Percentiles rank a stretch among this genome's conserved stretches.
Conservation (phyloP, 2,888 invertebrate species). For the Brachycybe producta region DNA sequence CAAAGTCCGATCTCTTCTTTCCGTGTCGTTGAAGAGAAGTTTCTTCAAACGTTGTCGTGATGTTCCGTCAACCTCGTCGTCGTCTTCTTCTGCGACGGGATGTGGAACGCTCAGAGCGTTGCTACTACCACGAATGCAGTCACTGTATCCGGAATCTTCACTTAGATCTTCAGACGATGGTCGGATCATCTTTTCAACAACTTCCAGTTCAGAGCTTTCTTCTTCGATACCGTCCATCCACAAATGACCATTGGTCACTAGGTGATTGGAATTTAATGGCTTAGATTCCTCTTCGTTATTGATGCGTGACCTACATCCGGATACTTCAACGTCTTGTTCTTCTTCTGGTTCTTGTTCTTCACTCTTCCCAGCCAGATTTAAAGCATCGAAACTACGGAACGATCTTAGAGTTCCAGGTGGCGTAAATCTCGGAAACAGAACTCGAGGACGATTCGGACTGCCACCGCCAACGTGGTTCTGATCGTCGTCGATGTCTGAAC, state of each 20-base stretch:
- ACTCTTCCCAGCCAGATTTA: constrained; percentile 23
- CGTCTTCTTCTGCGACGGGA: not conserved
- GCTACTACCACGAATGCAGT: too few species aligned
- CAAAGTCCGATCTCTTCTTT: not conserved
- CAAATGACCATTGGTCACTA: not conserved
- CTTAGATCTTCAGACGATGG: constrained; percentile 63
- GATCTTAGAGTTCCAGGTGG: constrained; percentile 30
- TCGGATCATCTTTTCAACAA: constrained; percentile 25
- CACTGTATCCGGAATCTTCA: constrained; percentile 66
- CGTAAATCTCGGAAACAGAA: constrained; percentile 2
- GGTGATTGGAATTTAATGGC: not conserved
- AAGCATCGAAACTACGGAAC: constrained; percentile 41
- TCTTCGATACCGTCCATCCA: constrained; percentile 10
- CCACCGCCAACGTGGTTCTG: not conserved
- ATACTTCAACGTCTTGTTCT: not conserved
- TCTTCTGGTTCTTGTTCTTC: not conserved
- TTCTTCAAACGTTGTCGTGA: not conserved
- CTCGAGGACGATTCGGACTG: not conserved
- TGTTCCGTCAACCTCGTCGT: not conserved
- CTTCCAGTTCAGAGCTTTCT: constrained; percentile 3
- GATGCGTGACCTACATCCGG: too few species aligned
- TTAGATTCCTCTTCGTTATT: not conserved
- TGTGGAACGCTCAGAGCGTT: not conserved
- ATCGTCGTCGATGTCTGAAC: constrained; percentile 13
- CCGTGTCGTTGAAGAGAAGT: not conserved